A percentile compares a stretch with the other conserved stretches of the same genome.
These are phyloP conservation scores for Channa maculata DNA, from an alignment of 2,113 vertebrate species.

Conservation along the genomic window DNA sequence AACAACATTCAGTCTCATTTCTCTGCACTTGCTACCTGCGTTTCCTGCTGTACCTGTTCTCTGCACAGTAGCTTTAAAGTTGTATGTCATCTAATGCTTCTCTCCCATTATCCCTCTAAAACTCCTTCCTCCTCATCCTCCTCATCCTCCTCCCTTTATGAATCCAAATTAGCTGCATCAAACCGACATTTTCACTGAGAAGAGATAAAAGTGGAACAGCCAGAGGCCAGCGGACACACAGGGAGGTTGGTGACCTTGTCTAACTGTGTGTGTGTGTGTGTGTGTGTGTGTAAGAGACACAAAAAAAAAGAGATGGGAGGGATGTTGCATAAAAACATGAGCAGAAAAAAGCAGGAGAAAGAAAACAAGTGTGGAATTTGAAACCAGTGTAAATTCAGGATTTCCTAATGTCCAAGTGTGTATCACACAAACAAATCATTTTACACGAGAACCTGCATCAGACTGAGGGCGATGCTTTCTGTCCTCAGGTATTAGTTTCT, in stretches of 20 bases:
- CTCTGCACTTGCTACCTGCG: not conserved
- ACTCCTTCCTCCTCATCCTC: not conserved
- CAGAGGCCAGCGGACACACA: not conserved
- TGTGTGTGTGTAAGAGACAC: not conserved
- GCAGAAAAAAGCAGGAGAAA: too few relatives aligned
- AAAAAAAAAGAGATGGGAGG: not conserved
- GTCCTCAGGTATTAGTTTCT: not conserved
- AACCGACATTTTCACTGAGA: constrained; percentile 41
- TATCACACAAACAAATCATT: too few relatives aligned
- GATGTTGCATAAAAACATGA: constrained; percentile 2
- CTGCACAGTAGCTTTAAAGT: too few relatives aligned
- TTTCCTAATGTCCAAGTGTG: too few relatives aligned
- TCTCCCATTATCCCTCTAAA: too few relatives aligned
- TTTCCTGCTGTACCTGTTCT: too few relatives aligned
- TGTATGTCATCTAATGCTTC: too few relatives aligned
- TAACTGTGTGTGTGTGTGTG: not conserved
- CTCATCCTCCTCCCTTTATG: constrained; percentile 21
- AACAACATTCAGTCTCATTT: too few relatives aligned
- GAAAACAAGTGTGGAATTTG: not conserved
- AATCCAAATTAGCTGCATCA: constrained; percentile 16
- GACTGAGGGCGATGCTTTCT: not conserved
- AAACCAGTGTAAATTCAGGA: too few relatives aligned
- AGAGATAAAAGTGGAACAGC: constrained; percentile 42
- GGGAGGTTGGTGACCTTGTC: constrained; percentile 10
- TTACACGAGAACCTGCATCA: too few relatives aligned